Percentiles rank a stretch among this genome's conserved stretches.
These are phyloP conservation scores for Sebastiscus tertius DNA, from an alignment of 2,797 vertebrate species.

Conservation along the genomic window DNA sequence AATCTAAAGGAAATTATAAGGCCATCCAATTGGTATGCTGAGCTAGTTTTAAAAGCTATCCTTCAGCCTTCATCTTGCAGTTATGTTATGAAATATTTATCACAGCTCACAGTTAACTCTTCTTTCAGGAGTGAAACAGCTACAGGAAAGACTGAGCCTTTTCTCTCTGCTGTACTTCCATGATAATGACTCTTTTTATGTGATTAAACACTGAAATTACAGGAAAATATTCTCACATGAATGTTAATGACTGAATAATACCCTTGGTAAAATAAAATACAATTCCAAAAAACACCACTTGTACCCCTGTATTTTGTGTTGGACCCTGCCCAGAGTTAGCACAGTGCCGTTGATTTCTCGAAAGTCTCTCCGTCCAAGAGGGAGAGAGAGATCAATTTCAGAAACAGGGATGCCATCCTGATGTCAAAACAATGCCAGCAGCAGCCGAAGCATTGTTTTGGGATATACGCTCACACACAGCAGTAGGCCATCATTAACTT, in stretches of 20 bases:
- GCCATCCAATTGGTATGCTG: constrained; percentile 56
- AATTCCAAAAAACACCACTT: not conserved
- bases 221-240: not conserved
- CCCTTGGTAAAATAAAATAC: not conserved
- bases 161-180: constrained; percentile 11
- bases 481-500: constrained; percentile 62
- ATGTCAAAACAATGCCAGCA: constrained; percentile 65
- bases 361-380: not conserved
- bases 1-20: constrained; percentile 43
- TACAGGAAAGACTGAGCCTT: constrained; percentile 14
- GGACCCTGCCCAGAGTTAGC: not conserved
- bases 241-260: constrained; percentile 7
- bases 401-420: constrained; percentile 32
- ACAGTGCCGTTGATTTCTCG: not conserved
- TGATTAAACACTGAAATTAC: constrained; percentile 18
- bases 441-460: constrained; percentile 46
- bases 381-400: constrained; percentile 55
- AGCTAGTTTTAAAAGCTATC: constrained; percentile 52
- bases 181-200: constrained; percentile 17
- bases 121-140: constrained; percentile 20
- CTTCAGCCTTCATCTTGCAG: constrained; percentile 58
- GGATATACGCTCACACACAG: constrained; percentile 28
- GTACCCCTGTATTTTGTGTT: not conserved
- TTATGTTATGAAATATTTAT: constrained; percentile 66
- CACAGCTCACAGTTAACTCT: constrained; percentile 45